A percentile compares a stretch with the other conserved stretches of the same genome.
These are phyloP conservation scores for Notoglanidium macrostoma DNA, from an alignment of 2,797 vertebrate genomes.

Conservation along the genomic window DNA sequence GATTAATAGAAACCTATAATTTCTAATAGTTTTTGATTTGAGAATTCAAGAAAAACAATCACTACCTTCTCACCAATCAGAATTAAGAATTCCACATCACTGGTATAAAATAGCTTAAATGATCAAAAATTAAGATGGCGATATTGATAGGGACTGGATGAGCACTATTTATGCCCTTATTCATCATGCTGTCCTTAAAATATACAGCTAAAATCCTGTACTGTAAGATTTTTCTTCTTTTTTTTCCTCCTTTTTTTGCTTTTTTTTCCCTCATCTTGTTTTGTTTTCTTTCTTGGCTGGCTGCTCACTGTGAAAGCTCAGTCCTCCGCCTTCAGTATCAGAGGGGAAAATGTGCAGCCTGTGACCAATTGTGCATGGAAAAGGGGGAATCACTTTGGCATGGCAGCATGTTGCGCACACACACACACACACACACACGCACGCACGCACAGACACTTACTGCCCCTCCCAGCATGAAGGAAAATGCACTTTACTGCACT, in stretches of 20 bases:
- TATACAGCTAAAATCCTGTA: background rate
- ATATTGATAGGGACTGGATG: background rate
- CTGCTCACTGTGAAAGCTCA: conserved; percentile 28
- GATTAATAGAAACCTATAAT: background rate
- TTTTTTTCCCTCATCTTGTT: background rate
- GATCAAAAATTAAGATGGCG: background rate
- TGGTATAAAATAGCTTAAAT: background rate
- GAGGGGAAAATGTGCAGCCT: conserved; percentile 51
- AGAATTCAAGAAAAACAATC: background rate
- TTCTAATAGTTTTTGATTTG: background rate
- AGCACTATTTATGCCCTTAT: background rate
- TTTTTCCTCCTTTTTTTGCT: background rate
- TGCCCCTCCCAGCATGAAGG: conserved; percentile 44
- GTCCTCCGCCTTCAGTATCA: conserved; percentile 46
- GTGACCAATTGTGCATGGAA: conserved; percentile 62
- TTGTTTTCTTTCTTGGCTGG: conserved; percentile 28
- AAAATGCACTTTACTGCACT: conserved; percentile 44
- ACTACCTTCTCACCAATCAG: background rate
- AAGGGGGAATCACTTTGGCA: conserved; percentile 55
- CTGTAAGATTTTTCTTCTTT: background rate
- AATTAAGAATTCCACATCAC: background rate
- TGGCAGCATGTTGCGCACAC: conserved; percentile 30
- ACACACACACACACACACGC: conserved; percentile 1
- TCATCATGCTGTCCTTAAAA: background rate
- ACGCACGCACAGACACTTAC: conserved; percentile 30